phyloP scores from a whole-genome alignment of 2,888 invertebrate species.

The Malacosoma neustria region DNA sequence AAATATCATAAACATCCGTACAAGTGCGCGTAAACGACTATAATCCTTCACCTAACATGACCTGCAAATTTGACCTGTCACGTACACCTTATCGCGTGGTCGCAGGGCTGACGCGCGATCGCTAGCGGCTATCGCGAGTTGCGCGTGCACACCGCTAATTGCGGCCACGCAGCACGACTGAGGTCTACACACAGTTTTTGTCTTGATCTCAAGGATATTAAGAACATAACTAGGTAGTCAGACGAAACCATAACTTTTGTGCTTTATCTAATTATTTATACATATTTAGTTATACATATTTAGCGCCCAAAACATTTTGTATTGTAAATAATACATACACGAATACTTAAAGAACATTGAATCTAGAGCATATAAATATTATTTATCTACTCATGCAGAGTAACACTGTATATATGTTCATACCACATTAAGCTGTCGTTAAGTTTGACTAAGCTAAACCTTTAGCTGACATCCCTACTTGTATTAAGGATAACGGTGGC shows the following conservation, averaged over 20 bases:
- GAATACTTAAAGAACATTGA: too few relatives aligned
- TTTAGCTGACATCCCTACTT: conserved; percentile 24
- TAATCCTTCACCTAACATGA: conserved; percentile 8
- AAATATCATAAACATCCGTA: background rate
- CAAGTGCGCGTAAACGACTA: background rate
- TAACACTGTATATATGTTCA: too few relatives aligned
- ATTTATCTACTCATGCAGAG: too few relatives aligned
- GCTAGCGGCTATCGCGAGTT: conserved; percentile 18
- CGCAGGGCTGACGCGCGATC: conserved; percentile 19
- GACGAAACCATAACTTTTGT: too few relatives aligned
- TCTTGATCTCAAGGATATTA: background rate
- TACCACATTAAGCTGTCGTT: too few relatives aligned
- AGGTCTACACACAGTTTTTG: background rate
- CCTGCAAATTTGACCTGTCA: conserved; percentile 19
- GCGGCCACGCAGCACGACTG: conserved; percentile 24
- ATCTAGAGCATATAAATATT: too few relatives aligned
- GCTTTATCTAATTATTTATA: too few relatives aligned
- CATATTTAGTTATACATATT: too few relatives aligned
- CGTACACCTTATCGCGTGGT: conserved; percentile 26
- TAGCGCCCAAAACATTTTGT: too few relatives aligned
- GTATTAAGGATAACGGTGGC: conserved; percentile 35
- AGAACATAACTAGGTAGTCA: too few relatives aligned
- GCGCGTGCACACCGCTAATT: conserved; percentile 41
- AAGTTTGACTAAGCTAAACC: too few relatives aligned
- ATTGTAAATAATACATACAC: too few relatives aligned